These are phyloP conservation scores for Lepus europaeus DNA, from an alignment of 2,113 vertebrate species.

Conservation along the genomic window DNA sequence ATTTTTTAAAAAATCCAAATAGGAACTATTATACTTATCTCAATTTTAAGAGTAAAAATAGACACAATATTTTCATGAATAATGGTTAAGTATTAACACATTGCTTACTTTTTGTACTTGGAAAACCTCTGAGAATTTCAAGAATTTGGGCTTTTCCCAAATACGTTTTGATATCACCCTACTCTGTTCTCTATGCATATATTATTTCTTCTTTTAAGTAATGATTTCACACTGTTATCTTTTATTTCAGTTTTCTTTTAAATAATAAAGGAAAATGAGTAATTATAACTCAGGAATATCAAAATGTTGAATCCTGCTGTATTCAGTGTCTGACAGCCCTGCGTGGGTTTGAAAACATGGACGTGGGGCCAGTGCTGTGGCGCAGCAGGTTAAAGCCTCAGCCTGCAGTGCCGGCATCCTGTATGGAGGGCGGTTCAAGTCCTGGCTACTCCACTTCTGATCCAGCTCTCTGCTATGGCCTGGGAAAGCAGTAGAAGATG, in stretches of 20 bases:
- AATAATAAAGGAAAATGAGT: slow-evolving; percentile 11
- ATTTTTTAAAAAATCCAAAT: neutral
- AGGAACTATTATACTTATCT: neutral
- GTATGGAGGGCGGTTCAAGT: too few species aligned
- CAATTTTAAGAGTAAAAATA: neutral
- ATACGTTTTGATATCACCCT: neutral
- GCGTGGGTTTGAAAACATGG: too few species aligned
- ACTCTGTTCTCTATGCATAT: neutral
- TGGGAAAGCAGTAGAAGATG: too few species aligned
- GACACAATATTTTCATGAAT: neutral
- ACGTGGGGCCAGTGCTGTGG: too few species aligned
- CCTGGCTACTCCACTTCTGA: too few species aligned
- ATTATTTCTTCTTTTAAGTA: slow-evolving; percentile 25
- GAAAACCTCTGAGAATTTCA: neutral
- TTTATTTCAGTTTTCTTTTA: slow-evolving; percentile 30
- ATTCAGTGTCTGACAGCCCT: neutral
- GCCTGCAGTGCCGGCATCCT: too few species aligned
- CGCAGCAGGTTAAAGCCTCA: too few species aligned
- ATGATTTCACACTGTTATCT: neutral
- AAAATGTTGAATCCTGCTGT: neutral
- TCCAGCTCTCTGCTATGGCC: too few species aligned
- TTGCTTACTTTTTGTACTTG: neutral
- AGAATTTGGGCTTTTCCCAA: neutral
- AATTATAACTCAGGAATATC: neutral
- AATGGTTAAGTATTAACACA: neutral